Evolutionary conservation across 2,888 invertebrate species (phyloP), one percentile per base, ranked within the genome.

Genomic region (Orthosia incerta): DNA sequence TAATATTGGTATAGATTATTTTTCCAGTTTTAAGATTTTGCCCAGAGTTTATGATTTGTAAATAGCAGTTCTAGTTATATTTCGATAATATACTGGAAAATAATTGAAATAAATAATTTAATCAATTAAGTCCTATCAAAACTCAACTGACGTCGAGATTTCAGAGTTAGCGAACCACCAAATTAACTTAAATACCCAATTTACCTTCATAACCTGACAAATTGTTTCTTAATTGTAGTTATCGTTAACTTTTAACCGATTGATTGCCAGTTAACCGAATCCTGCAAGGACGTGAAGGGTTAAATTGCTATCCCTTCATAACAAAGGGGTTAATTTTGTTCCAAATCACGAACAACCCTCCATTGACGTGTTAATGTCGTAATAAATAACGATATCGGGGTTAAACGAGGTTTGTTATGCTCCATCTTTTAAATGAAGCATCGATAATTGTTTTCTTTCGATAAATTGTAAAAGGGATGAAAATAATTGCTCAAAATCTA

Each of bases 351-450:
- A 81, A 86, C 79, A 89, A 90, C 90, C 93, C 92, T 89, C 85
- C 78, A 87, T 88, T 94, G 94, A 95, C 93, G 95, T 93, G 94
- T 94, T 95, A 94, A 95, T 95, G 92, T 89, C 76, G 89, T 91
- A 88, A 91, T 93, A 91, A 94, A 94, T 93, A 89, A 92, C 89
- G 77, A 82, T 84, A 87, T 84, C 84, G 84, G 76, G 81, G 83
- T 78, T 39, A 84, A 86, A 76, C 68, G 65, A 71, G 75, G 80
- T 83, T 85, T 87, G 84, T 84, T 84, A 80, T 79, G 71, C 76
- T 77, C 39, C 61, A 75, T 76, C 60, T 75, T 71, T 79, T 78
- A 80, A 81, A 80, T 80, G 79, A 80, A 80, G 57, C 76, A 63
- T 83, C n/a, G 3, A 73, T 75, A 79, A 76, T 70, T 51, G 55